These are phyloP conservation scores for Motacilla alba DNA, from an alignment of 2,113 vertebrate genomes.

Conservation along the genomic window DNA sequence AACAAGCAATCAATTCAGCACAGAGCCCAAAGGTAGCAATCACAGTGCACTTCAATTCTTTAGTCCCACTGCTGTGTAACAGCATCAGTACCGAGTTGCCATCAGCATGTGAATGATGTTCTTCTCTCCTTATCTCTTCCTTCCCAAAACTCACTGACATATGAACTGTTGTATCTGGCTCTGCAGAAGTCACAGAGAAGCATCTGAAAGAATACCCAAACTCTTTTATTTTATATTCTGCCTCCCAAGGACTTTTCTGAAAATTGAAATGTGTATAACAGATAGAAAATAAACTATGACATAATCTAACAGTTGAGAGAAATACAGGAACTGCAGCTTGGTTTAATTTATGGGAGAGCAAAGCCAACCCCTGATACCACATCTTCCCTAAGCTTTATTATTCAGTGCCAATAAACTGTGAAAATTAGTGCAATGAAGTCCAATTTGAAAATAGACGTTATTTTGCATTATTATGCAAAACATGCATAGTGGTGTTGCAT, in stretches of 20 bases:
- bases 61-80: background rate
- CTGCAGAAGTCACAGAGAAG: background rate
- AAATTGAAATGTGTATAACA: background rate
- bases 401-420: background rate
- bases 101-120: background rate
- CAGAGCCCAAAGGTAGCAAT: conserved; percentile 5
- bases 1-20: background rate
- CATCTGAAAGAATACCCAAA: background rate
- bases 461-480: background rate
- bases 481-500: background rate
- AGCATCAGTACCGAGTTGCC: background rate
- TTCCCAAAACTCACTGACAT: background rate
- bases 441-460: conserved; percentile 3
- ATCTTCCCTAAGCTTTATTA: background rate
- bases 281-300: background rate
- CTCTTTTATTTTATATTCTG: background rate
- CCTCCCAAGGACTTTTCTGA: background rate
- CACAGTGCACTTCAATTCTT: background rate
- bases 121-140: background rate
- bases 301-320: background rate
- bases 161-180: background rate
- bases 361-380: background rate
- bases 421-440: background rate
- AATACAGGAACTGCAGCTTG: background rate
- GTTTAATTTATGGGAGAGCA: background rate